phyloP scores from a whole-genome alignment of 2,888 invertebrate species.

The Hemaris fuciformis region DNA sequence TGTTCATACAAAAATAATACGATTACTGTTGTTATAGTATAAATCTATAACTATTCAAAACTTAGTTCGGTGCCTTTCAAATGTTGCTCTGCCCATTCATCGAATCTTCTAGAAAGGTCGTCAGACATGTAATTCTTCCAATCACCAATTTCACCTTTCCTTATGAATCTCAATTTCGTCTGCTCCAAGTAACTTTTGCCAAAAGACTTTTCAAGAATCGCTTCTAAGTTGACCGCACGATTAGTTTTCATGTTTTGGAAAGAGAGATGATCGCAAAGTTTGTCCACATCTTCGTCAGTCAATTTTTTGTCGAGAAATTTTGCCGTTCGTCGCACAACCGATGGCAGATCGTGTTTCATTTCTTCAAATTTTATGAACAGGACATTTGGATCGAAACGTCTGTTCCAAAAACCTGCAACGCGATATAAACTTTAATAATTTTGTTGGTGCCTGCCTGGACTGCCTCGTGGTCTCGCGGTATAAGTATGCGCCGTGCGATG shows the following conservation, averaged over 20 bases:
- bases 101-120: constrained; percentile 86
- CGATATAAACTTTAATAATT: too few relatives aligned
- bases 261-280: constrained; percentile 87
- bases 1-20: not conserved
- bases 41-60: constrained; percentile 67
- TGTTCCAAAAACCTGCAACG: constrained; percentile 84
- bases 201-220: constrained; percentile 80
- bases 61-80: constrained; percentile 82
- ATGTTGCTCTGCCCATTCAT: constrained; percentile 85
- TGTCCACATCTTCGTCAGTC: constrained; percentile 84
- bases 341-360: constrained; percentile 87
- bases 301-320: constrained; percentile 85
- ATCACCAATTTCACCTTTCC: constrained; percentile 90
- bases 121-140: constrained; percentile 90
- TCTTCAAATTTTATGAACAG: constrained; percentile 92
- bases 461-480: too few relatives aligned
- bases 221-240: constrained; percentile 88
- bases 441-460: too few relatives aligned
- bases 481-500: too few relatives aligned
- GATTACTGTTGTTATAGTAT: too few relatives aligned
- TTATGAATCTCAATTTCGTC: constrained; percentile 83
- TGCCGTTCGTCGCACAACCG: constrained; percentile 86
- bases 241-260: constrained; percentile 92
- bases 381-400: constrained; percentile 85
- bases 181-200: constrained; percentile 71